Evolutionary conservation across 1,140 invertebrate species (phyloP).

Genomic region (Neelides sp.): DNA sequence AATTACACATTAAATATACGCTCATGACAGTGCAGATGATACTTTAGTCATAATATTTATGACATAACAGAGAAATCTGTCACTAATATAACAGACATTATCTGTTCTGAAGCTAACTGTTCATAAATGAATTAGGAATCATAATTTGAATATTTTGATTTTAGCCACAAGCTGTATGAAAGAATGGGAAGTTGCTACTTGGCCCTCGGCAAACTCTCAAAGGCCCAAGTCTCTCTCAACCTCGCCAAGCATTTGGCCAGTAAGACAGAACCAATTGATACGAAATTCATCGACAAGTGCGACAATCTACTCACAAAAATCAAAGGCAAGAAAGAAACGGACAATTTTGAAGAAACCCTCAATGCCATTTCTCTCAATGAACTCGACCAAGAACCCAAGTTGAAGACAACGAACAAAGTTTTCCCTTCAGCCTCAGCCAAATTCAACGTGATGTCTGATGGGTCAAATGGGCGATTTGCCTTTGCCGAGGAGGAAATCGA

Average conservation of each 20-base stretch:
- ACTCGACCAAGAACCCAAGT: too few relatives aligned
- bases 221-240: slow-evolving; percentile 22
- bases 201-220: slow-evolving; percentile 25
- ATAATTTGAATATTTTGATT: slow-evolving; percentile 1
- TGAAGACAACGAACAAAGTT: slow-evolving; percentile 36
- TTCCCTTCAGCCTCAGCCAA: slow-evolving; percentile 46
- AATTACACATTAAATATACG: too few relatives aligned
- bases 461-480: slow-evolving; percentile 45
- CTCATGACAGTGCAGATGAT: too few relatives aligned
- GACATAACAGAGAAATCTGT: too few relatives aligned
- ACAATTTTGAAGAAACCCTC: too few relatives aligned
- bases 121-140: too few relatives aligned
- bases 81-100: too few relatives aligned
- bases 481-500: slow-evolving; percentile 55
- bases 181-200: slow-evolving; percentile 29
- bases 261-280: slow-evolving; percentile 14
- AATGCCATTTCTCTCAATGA: slow-evolving; percentile 37
- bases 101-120: too few relatives aligned
- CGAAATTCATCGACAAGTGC: slow-evolving; percentile 19
- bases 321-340: slow-evolving; percentile 11
- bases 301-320: slow-evolving; percentile 16
- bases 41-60: too few relatives aligned
- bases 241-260: slow-evolving; percentile 20
- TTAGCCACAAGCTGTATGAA: slow-evolving; percentile 26
- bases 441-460: slow-evolving; percentile 41